Evolutionary conservation across 2,888 invertebrate genomes (phyloP).

Genomic region (Aleiodes testaceus): DNA sequence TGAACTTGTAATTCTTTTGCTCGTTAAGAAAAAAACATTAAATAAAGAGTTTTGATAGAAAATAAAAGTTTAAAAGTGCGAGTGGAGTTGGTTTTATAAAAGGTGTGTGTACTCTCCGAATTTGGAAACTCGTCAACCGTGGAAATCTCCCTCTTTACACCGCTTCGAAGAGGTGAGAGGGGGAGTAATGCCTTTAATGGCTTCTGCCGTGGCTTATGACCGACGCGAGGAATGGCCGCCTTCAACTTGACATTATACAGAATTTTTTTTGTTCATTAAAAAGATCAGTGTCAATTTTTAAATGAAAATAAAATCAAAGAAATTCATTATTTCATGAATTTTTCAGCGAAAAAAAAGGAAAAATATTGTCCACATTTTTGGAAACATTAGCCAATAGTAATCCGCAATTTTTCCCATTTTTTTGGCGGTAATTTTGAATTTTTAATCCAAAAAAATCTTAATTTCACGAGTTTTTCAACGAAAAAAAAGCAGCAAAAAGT

Average conservation of each 20-base stretch:
- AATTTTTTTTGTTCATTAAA: slow-evolving; percentile 4
- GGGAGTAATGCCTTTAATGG: slow-evolving; percentile 60
- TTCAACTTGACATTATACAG: slow-evolving; percentile 60
- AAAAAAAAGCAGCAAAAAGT: too few relatives aligned
- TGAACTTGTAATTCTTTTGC: slow-evolving; percentile 54
- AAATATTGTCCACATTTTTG: not conserved
- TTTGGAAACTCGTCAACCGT: slow-evolving; percentile 66
- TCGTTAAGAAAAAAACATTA: slow-evolving; percentile 38
- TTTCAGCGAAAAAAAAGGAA: not conserved
- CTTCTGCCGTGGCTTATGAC: slow-evolving; percentile 47
- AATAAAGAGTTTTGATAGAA: slow-evolving; percentile 44
- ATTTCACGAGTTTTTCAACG: too few relatives aligned
- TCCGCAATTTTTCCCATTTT: too few relatives aligned
- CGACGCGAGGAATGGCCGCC: slow-evolving; percentile 63
- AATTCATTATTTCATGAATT: too few relatives aligned
- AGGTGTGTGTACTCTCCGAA: slow-evolving; percentile 56
- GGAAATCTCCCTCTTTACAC: slow-evolving; percentile 38
- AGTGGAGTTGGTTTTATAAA: slow-evolving; percentile 40
- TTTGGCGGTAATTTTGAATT: too few relatives aligned
- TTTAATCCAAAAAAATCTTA: too few relatives aligned
- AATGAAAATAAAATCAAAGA: not conserved
- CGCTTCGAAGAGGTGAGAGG: not conserved
- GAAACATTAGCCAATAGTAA: too few relatives aligned
- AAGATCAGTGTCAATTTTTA: slow-evolving; percentile 6
- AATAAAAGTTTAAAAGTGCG: slow-evolving; percentile 37